Evolutionary conservation across 2,113 vertebrate genomes (phyloP).

Genomic region (Cromileptes altivelis): DNA sequence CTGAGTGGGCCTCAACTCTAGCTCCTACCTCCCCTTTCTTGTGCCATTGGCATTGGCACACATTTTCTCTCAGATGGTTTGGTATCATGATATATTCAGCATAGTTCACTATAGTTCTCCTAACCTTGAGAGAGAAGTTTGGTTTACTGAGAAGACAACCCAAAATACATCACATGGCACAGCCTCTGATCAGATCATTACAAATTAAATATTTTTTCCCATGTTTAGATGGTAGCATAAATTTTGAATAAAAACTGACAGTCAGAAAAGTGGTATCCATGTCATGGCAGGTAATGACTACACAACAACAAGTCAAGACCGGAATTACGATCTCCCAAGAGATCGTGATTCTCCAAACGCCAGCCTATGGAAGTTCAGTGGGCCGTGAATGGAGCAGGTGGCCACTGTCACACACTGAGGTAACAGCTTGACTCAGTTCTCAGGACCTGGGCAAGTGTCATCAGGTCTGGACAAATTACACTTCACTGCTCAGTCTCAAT

Average conservation of each 20-base stretch:
- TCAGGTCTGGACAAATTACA: conserved; percentile 21
- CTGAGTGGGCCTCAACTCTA: too few species aligned
- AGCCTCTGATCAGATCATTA: neutral
- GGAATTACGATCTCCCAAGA: neutral
- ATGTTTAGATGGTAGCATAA: neutral
- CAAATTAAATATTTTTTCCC: neutral
- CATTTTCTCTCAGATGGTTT: too few species aligned
- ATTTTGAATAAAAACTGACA: neutral
- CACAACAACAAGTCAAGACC: neutral
- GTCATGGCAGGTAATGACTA: neutral
- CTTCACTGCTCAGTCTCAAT: neutral
- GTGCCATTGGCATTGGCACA: too few species aligned
- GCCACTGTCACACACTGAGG: conserved; percentile 20
- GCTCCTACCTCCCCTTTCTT: too few species aligned
- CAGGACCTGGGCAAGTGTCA: conserved; percentile 21
- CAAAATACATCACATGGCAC: neutral
- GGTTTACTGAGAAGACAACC: neutral
- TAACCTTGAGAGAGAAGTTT: too few species aligned
- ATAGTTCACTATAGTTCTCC: too few species aligned
- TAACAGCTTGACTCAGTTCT: conserved; percentile 27
- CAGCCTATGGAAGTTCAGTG: neutral
- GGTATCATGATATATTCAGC: too few species aligned
- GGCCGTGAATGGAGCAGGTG: conserved; percentile 49
- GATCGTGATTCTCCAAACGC: neutral
- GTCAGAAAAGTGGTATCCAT: neutral